phyloP scores from a whole-genome alignment of 2,797 vertebrate species.

The Lutjanus argentimaculatus region DNA sequence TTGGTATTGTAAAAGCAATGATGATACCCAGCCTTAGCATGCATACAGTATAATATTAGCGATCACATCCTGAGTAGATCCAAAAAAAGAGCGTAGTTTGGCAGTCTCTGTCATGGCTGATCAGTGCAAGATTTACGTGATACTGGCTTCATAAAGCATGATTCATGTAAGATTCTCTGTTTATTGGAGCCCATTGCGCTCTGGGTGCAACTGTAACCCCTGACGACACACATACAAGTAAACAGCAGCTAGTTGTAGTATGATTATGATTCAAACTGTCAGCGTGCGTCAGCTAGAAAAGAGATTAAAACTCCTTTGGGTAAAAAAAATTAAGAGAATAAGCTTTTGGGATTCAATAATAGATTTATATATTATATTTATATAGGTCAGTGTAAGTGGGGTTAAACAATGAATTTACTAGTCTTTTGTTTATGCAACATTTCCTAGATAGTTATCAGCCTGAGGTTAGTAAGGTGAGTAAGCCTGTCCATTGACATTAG shows the following conservation, averaged over 20 bases:
- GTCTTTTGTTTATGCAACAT: conserved; percentile 6
- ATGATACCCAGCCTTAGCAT: too few species aligned
- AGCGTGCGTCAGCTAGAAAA: conserved; percentile 24
- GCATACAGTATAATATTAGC: not conserved
- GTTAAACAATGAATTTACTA: not conserved
- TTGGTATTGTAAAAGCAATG: too few species aligned
- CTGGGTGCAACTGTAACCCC: not conserved
- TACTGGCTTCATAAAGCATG: not conserved
- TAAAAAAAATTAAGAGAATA: not conserved
- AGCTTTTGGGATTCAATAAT: conserved; percentile 1
- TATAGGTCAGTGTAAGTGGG: not conserved
- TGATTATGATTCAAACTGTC: conserved; percentile 27
- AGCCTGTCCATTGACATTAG: conserved; percentile 37
- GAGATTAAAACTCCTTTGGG: not conserved
- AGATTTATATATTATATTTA: conserved; percentile 4
- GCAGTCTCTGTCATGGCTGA: not conserved
- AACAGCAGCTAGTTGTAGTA: not conserved
- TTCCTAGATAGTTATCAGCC: conserved; percentile 36
- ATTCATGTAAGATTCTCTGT: not conserved
- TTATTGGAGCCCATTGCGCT: not conserved
- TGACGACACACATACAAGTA: conserved; percentile 18
- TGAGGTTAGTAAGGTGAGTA: conserved; percentile 26
- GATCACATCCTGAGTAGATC: not conserved
- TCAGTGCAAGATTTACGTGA: conserved; percentile 1
- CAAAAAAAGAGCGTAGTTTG: not conserved